Evolutionary conservation across 2,888 invertebrate species (phyloP), one percentile per base, ranked within the genome.

Genomic region (Pinctada fucata): DNA sequence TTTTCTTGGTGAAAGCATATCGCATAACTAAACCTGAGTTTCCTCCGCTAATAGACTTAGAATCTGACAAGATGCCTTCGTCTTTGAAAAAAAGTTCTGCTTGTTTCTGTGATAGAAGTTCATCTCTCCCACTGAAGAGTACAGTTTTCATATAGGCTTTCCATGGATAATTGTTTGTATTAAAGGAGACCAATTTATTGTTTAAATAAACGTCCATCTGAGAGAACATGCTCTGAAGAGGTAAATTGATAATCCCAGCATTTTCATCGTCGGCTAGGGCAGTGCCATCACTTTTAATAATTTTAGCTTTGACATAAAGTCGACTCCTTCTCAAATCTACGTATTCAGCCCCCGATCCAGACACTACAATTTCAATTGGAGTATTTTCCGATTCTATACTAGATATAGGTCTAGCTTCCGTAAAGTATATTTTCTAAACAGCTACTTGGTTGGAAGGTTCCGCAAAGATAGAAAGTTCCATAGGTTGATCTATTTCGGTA

Each of bases 11-110:
- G 64, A 74, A 80, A 50, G 48, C 67, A 48, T 76, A 73, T 65
- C 76, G 64, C 10, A 72, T 66, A 49, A 76, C 76, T 69, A 76
- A 65, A 45, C 79, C 75, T 13, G 70, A 70, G 63, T 79, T 79
- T 8, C 64, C 52, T 3, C 73, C 69, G 2, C 47, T 49, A 5
- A 50, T 74, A 69, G 73, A 64, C 64, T 73, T 73, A 31, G 73
- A 64, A 13, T 73, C 73, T 31, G 50, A 31, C 52, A 76, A 70
- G 6, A 58, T 67, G n/a, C 48, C 76, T 49, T 73, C 79, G 49
- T 75, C 75, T 64, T 75, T 75, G 58, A 75, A 68, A 66, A 75
- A 75, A 3, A 75, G 52, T 50, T 75, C 69, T 52, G 68, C 51
- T 50, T 75, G 75, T n/a, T 68, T 68, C 68, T 75, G 75, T 8